Evolutionary conservation across 2,888 invertebrate genomes (phyloP).

Genomic region (Spicauda simplicius): DNA sequence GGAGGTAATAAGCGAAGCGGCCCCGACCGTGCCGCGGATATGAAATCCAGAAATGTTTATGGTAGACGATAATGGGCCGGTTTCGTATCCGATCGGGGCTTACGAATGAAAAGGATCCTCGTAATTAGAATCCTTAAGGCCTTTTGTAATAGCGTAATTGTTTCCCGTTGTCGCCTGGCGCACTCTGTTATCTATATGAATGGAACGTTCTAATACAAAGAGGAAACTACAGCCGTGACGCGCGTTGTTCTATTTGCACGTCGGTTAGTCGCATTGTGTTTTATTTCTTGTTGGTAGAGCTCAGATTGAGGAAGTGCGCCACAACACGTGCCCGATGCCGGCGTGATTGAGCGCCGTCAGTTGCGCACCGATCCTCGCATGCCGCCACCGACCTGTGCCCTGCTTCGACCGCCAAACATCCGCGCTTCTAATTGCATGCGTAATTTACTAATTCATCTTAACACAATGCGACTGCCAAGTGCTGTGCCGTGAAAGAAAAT

Average conservation of each 20-base stretch:
- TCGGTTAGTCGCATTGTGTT: slow-evolving; percentile 54
- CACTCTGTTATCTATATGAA: slow-evolving; percentile 72
- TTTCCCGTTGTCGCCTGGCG: slow-evolving; percentile 75
- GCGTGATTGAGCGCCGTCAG: slow-evolving; percentile 74
- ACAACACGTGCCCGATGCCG: slow-evolving; percentile 45
- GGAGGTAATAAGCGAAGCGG: slow-evolving; percentile 79
- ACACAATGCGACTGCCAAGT: slow-evolving; percentile 53
- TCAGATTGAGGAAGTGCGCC: slow-evolving; percentile 47
- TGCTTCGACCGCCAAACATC: slow-evolving; percentile 69
- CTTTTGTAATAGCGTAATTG: slow-evolving; percentile 77
- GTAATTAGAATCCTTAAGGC: slow-evolving; percentile 79
- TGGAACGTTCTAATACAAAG: slow-evolving; percentile 71
- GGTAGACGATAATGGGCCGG: slow-evolving; percentile 74
- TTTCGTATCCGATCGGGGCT: slow-evolving; percentile 76
- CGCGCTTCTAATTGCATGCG: slow-evolving; percentile 71
- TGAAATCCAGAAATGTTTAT: slow-evolving; percentile 83
- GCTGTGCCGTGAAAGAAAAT: slow-evolving; percentile 35
- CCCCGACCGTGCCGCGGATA: slow-evolving; percentile 74
- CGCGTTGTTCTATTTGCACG: slow-evolving; percentile 54
- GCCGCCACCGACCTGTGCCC: slow-evolving; percentile 60
- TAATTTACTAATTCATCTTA: slow-evolving; percentile 68
- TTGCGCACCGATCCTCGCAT: slow-evolving; percentile 51
- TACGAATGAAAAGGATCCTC: slow-evolving; percentile 70
- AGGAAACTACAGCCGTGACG: slow-evolving; percentile 61
- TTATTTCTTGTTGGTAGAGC: slow-evolving; percentile 55